A percentile compares a stretch with the other conserved stretches of the same genome.
Conservation (phyloP, 2,113 vertebrate species). For the Galeopterus variegatus region DNA sequence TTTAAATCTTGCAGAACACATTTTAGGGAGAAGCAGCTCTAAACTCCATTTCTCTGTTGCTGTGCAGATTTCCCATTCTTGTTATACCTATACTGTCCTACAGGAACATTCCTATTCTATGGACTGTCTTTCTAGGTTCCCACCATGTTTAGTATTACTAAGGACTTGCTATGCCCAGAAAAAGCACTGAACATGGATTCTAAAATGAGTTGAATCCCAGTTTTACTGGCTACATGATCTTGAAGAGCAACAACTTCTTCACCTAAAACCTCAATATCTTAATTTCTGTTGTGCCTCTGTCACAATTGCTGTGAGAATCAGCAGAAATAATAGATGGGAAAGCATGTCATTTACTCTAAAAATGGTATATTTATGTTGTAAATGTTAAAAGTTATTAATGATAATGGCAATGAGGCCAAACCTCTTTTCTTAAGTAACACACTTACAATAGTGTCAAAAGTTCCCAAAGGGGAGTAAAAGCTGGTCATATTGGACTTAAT, state of each 20-base stretch:
- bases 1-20: neutral
- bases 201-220: conserved; percentile 9
- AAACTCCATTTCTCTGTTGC: neutral
- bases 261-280: neutral
- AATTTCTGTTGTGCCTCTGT: neutral
- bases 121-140: neutral
- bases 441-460: neutral
- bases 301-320: neutral
- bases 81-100: neutral
- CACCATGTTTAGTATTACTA: neutral
- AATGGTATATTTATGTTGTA: neutral
- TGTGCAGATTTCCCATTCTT: neutral
- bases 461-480: neutral
- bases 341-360: neutral
- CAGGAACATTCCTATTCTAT: neutral
- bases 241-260: conserved; percentile 7
- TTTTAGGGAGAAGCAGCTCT: conserved; percentile 12
- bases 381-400: conserved; percentile 7
- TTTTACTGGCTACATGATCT: neutral
- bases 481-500: conserved; percentile 21
- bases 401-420: neutral
- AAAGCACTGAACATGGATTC: neutral
- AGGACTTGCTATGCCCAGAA: neutral
- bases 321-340: neutral
- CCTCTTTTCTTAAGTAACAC: conserved; percentile 37